Conservation (phyloP, 2,797 vertebrate genomes). For the Ctenopoma kingsleyae region DNA sequence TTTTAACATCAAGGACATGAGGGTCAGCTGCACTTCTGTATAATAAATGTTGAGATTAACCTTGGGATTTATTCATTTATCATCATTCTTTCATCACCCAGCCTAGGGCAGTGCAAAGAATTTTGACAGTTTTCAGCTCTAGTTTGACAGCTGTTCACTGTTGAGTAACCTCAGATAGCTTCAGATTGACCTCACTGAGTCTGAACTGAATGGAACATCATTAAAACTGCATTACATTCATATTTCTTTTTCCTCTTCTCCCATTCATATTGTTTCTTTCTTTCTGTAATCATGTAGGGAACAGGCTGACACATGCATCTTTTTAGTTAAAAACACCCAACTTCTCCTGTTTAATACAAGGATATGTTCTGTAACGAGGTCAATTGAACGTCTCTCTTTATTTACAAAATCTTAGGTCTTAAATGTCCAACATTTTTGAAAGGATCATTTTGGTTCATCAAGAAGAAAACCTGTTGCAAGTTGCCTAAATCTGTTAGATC, state of each 20-base stretch:
- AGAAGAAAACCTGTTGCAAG: background rate
- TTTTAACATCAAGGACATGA: conserved; percentile 35
- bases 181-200: background rate
- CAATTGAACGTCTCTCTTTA: conserved; percentile 21
- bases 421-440: too few relatives aligned
- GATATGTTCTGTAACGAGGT: background rate
- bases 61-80: conserved; percentile 63
- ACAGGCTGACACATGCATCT: background rate
- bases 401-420: too few relatives aligned
- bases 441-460: background rate
- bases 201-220: background rate
- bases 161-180: background rate
- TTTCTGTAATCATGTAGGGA: background rate
- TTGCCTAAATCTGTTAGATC: conserved; percentile 4
- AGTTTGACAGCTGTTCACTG: conserved; percentile 18
- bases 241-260: too few relatives aligned
- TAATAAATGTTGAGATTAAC: conserved; percentile 59
- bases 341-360: too few relatives aligned
- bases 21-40: conserved; percentile 18
- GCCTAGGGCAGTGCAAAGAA: background rate
- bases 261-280: background rate
- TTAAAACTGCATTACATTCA: background rate
- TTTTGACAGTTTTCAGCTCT: conserved; percentile 19
- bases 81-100: conserved; percentile 60
- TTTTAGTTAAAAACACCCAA: background rate